A percentile compares a stretch with the other conserved stretches of the same genome.
Conservation (phyloP, 2,113 vertebrate genomes). For the Puntigrus tetrazona region DNA sequence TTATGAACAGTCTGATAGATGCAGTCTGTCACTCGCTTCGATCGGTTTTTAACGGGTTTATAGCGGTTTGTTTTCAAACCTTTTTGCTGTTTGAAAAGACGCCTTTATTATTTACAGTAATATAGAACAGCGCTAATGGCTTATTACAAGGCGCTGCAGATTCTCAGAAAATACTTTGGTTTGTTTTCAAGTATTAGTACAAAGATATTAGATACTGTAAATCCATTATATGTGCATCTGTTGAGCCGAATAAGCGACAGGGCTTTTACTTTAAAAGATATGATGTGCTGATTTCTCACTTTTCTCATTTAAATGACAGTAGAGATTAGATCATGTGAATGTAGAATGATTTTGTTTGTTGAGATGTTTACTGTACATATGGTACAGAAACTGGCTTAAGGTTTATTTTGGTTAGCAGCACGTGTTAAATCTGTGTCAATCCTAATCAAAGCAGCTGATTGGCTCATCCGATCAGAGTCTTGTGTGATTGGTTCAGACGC, state of each 20-base stretch:
- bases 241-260: background rate
- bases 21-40: background rate
- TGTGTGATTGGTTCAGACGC: conserved; percentile 29
- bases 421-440: conserved; percentile 50
- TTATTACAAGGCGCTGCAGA: background rate
- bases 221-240: background rate
- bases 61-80: background rate
- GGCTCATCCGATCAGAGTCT: background rate
- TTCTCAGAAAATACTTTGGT: background rate
- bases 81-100: background rate
- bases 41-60: background rate
- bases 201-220: background rate
- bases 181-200: background rate
- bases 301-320: background rate
- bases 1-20: background rate
- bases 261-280: background rate
- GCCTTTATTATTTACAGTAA: no score
- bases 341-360: background rate
- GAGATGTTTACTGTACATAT: conserved; percentile 26
- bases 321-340: background rate
- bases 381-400: conserved; percentile 49
- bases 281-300: background rate
- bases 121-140: background rate
- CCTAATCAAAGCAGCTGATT: conserved; percentile 16
- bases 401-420: conserved; percentile 44